Percentiles rank a stretch among this genome's conserved stretches.
Evolutionary conservation across 2,888 invertebrate species (phyloP).

Genomic region (Volucella zonaria): DNA sequence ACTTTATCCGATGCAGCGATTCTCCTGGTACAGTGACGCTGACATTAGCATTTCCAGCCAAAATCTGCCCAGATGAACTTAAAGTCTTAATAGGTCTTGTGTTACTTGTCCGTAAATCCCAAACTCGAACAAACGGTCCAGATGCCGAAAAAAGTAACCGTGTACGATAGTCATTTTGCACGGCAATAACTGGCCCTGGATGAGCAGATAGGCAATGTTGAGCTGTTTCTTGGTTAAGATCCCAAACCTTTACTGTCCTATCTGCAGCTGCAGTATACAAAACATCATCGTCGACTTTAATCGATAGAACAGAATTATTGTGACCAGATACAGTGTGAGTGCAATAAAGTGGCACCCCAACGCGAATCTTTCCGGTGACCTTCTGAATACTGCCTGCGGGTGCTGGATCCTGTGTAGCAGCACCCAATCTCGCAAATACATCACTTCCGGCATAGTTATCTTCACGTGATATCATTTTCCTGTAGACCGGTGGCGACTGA

Average conservation of each 20-base stretch:
- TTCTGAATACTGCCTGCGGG: constrained; percentile 79
- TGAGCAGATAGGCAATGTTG: constrained; percentile 85
- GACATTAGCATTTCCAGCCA: constrained; percentile 81
- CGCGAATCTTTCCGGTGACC: constrained; percentile 78
- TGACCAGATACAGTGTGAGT: constrained; percentile 93
- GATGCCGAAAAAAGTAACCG: constrained; percentile 89
- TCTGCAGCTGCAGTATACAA: constrained; percentile 95
- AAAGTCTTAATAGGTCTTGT: constrained; percentile 87
- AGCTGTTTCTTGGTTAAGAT: constrained; percentile 87
- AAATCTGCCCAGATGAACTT: constrained; percentile 87
- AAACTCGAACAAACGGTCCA: constrained; percentile 90
- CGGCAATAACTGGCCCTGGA: constrained; percentile 88
- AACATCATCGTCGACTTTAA: constrained; percentile 87
- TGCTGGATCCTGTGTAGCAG: constrained; percentile 77
- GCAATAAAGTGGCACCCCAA: constrained; percentile 87
- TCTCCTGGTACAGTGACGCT: constrained; percentile 83
- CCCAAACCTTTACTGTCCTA: constrained; percentile 94
- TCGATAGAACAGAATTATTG: constrained; percentile 91
- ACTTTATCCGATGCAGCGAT: constrained; percentile 91
- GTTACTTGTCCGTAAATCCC: constrained; percentile 87
- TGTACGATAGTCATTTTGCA: constrained; percentile 85
- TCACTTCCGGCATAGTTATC: constrained; percentile 76
- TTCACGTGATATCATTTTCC: constrained; percentile 77
- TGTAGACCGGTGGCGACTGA: constrained; percentile 76
- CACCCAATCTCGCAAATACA: constrained; percentile 79